Conservation (phyloP, 2,888 invertebrate species). For the Amiota mariae region DNA sequence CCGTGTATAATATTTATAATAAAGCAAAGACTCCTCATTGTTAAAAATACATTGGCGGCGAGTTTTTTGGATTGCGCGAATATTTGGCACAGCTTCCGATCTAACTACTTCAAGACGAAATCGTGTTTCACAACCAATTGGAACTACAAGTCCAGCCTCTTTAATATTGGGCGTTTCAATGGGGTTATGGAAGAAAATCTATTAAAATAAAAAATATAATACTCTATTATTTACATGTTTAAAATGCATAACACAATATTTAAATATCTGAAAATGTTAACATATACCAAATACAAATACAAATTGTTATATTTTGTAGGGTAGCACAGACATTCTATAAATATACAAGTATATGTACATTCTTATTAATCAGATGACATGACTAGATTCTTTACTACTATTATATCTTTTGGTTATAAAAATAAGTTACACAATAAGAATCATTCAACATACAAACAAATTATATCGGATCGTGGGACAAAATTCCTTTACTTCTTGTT, state of each 20-base stretch:
- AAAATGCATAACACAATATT: neutral
- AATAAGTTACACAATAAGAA: too few species aligned
- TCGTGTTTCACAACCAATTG: constrained; percentile 81
- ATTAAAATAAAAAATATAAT: neutral
- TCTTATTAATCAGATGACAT: too few species aligned
- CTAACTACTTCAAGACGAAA: constrained; percentile 80
- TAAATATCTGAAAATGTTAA: too few species aligned
- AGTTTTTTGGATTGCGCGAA: constrained; percentile 77
- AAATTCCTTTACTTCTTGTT: too few species aligned
- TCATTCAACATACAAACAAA: too few species aligned
- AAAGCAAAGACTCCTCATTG: constrained; percentile 80
- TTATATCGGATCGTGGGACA: too few species aligned
- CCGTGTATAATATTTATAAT: constrained; percentile 74
- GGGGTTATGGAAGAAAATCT: constrained; percentile 79
- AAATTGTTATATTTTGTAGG: too few species aligned
- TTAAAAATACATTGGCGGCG: constrained; percentile 83
- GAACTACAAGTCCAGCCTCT: constrained; percentile 81
- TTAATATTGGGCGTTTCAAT: constrained; percentile 85
- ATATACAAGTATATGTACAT: too few species aligned
- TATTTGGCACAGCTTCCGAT: constrained; percentile 77
- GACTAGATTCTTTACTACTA: too few species aligned
- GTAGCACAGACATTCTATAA: too few species aligned
- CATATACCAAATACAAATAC: too few species aligned
- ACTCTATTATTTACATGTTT: neutral
- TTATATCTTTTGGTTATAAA: too few species aligned